Conservation (phyloP, 1,140 invertebrate species). For the Chrysopa pallens region DNA sequence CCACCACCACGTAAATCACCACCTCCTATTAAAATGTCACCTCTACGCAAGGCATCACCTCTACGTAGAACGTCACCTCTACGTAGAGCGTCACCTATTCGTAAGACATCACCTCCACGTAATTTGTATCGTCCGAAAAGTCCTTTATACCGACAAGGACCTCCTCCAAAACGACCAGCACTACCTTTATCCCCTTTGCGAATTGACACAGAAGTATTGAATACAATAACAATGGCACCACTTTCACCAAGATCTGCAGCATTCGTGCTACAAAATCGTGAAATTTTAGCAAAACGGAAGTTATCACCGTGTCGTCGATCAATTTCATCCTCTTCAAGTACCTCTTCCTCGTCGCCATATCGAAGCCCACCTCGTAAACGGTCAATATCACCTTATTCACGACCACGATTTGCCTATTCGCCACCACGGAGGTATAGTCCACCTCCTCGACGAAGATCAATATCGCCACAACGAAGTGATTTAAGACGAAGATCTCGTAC, state of each 20-base stretch:
- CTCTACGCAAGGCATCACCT: background rate
- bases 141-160: conserved; percentile 2
- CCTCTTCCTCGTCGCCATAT: conserved; percentile 1
- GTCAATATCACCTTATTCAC: background rate
- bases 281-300: conserved; percentile 19
- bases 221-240: conserved; percentile 16
- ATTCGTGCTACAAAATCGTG: conserved; percentile 21
- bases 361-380: conserved; percentile 4
- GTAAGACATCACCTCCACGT: background rate
- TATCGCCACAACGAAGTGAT: background rate
- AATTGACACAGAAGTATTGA: conserved; percentile 14
- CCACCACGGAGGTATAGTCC: background rate
- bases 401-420: background rate
- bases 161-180: conserved; percentile 1
- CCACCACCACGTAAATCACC: background rate
- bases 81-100: background rate
- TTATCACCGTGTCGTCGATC: conserved; percentile 13
- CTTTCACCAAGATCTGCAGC: conserved; percentile 21
- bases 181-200: conserved; percentile 14
- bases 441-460: background rate
- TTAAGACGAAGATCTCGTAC: conserved; percentile 1
- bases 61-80: background rate
- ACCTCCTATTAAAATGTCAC: background rate
- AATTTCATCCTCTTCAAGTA: conserved; percentile 14
- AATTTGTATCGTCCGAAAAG: background rate